Base-by-base conservation (phyloP, 2,888 invertebrate species). In the Thymelicus acteon region DNA sequence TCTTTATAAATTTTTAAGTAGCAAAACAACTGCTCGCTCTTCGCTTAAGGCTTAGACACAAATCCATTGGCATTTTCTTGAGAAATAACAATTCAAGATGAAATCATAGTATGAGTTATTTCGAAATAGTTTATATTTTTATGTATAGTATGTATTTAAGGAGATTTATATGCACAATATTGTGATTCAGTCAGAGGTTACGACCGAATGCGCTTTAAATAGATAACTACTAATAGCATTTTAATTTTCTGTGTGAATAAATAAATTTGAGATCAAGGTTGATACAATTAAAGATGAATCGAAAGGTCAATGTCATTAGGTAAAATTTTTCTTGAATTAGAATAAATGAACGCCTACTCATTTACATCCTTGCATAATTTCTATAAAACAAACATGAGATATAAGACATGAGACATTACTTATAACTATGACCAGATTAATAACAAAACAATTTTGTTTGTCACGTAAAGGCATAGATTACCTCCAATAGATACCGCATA, bases 71-170 rank as follows among this genome's bases (percentile, higher is more conserved):
- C 77, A 76, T 76, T 77, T 77, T 76, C 74, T 72, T 78, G 76
- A 80, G 79, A 82, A 82, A 83, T 84, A 83, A 86, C 85, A 79
- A 78, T 75, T 81, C 80, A 83, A 84, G 83, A 83, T 81, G 79
- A 82, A 85, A 85, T 82, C 79, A 82, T 80, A 80, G 77, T 78
- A 78, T 54, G 54, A 24, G 4, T 54, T 24, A 58, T 58, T 81
- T 85, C 83, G 78, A 77, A 81, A 80, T 79, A 83, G 73, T 73
- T 78, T 80, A 78, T 78, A 78, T 71, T 73, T 71, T 72, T 77
- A 79, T 77, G 75, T 80, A 77, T 75, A 75, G 54, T 24, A 40
- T 7, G 4, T 19, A 15, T 52, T 52, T 19, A 19, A 19, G 12
- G 13, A 57, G 2, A 44, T 44, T 44, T 24, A 10, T 24, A 57